These are phyloP conservation scores for Lymantria dispar DNA, from an alignment of 2,888 invertebrate species.

Conservation along the genomic window DNA sequence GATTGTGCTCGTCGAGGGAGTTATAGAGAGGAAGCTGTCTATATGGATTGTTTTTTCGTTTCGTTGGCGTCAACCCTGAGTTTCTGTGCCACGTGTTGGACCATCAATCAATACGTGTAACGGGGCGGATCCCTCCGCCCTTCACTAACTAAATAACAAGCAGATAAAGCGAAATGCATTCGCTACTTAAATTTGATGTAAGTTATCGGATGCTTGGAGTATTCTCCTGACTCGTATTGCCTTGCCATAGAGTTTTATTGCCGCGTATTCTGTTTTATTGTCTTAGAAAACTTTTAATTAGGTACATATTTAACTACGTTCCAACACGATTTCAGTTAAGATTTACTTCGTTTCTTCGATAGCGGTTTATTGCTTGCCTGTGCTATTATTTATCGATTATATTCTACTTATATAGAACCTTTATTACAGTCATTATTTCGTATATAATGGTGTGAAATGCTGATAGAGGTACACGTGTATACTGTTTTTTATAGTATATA, in stretches of 20 bases:
- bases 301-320: slow-evolving; percentile 15
- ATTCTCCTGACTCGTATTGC: slow-evolving; percentile 12
- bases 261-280: slow-evolving; percentile 29
- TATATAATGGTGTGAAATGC: slow-evolving; percentile 3
- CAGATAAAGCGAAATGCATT: slow-evolving; percentile 58
- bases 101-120: slow-evolving; percentile 60
- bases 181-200: slow-evolving; percentile 47
- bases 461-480: not conserved
- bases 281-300: slow-evolving; percentile 42
- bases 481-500: no score
- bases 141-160: slow-evolving; percentile 57
- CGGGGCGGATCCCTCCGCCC: slow-evolving; percentile 33
- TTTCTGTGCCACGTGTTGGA: slow-evolving; percentile 49
- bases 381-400: slow-evolving; percentile 16
- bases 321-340: slow-evolving; percentile 8
- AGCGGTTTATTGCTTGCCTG: slow-evolving; percentile 18
- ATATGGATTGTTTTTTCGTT: slow-evolving; percentile 28
- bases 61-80: slow-evolving; percentile 38
- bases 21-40: slow-evolving; percentile 2
- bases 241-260: slow-evolving; percentile 12
- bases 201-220: slow-evolving; percentile 32
- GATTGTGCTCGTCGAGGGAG: not conserved
- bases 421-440: slow-evolving; percentile 8
- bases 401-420: slow-evolving; percentile 1
- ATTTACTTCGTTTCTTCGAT: slow-evolving; percentile 17